Percentiles rank a stretch among this genome's conserved stretches.
These are phyloP conservation scores for Sceloporus undulatus DNA, from an alignment of 2,113 vertebrate species.

Conservation along the genomic window DNA sequence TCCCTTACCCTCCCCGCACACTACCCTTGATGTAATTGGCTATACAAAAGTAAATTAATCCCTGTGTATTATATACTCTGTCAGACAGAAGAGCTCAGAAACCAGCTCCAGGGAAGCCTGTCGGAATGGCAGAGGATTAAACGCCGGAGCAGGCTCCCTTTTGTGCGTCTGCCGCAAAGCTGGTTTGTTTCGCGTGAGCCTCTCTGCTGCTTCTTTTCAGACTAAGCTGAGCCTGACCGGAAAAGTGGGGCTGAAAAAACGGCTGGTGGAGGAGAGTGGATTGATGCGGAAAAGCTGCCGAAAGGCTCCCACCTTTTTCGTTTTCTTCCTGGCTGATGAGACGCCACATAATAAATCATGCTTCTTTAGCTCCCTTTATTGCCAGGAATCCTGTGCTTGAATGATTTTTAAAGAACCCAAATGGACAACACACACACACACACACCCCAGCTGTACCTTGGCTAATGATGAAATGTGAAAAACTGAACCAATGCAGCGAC, in stretches of 20 bases:
- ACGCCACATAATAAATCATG: neutral
- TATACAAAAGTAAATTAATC: neutral
- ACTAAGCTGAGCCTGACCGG: neutral
- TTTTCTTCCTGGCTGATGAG: neutral
- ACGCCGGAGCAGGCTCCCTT: neutral
- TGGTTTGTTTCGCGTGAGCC: neutral
- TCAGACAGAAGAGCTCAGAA: constrained; percentile 6
- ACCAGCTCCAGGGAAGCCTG: neutral
- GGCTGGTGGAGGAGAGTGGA: neutral
- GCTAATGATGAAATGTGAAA: neutral
- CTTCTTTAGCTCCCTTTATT: neutral
- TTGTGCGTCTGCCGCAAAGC: neutral
- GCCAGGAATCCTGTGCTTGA: neutral
- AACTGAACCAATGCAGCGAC: neutral
- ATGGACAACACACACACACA: no score
- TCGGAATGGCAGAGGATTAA: neutral
- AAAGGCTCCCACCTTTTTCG: neutral
- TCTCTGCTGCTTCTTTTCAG: neutral
- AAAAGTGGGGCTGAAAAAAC: neutral
- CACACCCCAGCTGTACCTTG: neutral
- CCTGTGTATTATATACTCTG: neutral
- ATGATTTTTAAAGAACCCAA: no score
- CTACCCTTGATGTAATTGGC: neutral
- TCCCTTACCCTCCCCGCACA: no score
- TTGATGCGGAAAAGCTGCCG: neutral